These are phyloP conservation scores for Cydia fagiglandana DNA, from an alignment of 1,140 invertebrate genomes.

Conservation along the genomic window DNA sequence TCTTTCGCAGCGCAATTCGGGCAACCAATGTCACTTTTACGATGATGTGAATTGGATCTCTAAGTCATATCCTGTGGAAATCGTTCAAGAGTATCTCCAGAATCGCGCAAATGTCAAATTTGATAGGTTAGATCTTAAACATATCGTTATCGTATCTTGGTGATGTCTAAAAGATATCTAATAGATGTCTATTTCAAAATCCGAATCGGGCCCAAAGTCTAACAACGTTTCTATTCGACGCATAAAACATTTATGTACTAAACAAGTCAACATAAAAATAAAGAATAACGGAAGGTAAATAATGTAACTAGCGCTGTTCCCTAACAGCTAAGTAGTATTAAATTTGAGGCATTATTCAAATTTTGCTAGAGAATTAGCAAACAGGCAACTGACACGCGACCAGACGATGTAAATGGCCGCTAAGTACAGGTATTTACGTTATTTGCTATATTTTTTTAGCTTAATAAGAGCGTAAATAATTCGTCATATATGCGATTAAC, in stretches of 20 bases:
- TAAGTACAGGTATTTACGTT: slow-evolving; percentile 15
- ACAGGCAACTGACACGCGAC: slow-evolving; percentile 22
- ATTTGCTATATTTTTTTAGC: background rate
- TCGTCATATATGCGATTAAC: background rate
- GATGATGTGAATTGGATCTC: too few relatives aligned
- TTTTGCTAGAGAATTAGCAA: slow-evolving; percentile 17
- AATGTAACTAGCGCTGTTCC: background rate
- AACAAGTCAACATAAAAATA: background rate
- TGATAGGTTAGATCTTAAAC: too few relatives aligned
- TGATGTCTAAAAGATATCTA: too few relatives aligned
- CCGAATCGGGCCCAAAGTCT: too few relatives aligned
- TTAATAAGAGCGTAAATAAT: background rate
- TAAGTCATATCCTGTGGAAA: too few relatives aligned
- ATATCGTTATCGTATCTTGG: too few relatives aligned
- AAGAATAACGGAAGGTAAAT: slow-evolving; percentile 11
- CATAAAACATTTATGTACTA: background rate
- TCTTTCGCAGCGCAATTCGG: too few relatives aligned
- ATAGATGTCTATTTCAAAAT: too few relatives aligned
- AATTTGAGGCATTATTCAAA: slow-evolving; percentile 30
- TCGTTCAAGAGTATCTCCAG: too few relatives aligned
- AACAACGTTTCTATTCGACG: background rate
- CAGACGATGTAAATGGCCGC: background rate
- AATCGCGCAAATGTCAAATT: too few relatives aligned
- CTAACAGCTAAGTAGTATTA: slow-evolving; percentile 21
- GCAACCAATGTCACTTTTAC: too few relatives aligned